Base-by-base conservation (phyloP, 2,113 vertebrate species). In the Aspiorhynchus laticeps region DNA sequence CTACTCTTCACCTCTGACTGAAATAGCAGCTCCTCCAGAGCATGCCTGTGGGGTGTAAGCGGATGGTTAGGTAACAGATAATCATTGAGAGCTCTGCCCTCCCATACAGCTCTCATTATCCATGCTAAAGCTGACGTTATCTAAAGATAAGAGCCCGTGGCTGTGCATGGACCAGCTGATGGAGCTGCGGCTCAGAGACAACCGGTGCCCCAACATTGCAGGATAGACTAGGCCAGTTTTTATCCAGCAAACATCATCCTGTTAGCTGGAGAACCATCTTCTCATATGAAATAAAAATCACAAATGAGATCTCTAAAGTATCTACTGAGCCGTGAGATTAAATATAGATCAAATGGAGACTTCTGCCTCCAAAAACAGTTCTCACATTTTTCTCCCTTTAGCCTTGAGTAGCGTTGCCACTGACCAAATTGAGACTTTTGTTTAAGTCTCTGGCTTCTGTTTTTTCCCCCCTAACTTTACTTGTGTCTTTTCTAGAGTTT, bases 1-100 rank as follows among this genome's bases (percentile, higher is more conserved):
- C 85, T 53, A 79, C 51, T 56, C 80, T 7, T 61, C 41, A 80
- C 84, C 92, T 77, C 85, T 51, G 81, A 86, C 86, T 83, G 79
- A 86, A 91, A 76, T 87, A 88, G 89, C 74, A 80, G 75, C 87
- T 79, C 89, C 82, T 88, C 51, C 38, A 41, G 38, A 41, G 38
- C 88, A 82, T 36, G 88, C 56, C 87, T 82, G 63, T 84, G 87
- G 31, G 1, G 61, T 21, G 67, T 59, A 82, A 85, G 61, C n/a
- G 17, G 33, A 4, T 14, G 26, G 86, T 95, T 95, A 94, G 91
- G 91, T 94, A 95, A 95, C 67, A 90, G 90, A 91, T 95, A 93
- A 94, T 94, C 94, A 91, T 88, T 21, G 36, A 89, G 82, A 82
- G 87, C 86, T 81, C 78, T 28, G 61, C 38, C 91, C 83, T 76